Evolutionary conservation across 2,888 invertebrate species (phyloP), one percentile per base, ranked within the genome.

Genomic region (Pachycephus smyrnensis): DNA sequence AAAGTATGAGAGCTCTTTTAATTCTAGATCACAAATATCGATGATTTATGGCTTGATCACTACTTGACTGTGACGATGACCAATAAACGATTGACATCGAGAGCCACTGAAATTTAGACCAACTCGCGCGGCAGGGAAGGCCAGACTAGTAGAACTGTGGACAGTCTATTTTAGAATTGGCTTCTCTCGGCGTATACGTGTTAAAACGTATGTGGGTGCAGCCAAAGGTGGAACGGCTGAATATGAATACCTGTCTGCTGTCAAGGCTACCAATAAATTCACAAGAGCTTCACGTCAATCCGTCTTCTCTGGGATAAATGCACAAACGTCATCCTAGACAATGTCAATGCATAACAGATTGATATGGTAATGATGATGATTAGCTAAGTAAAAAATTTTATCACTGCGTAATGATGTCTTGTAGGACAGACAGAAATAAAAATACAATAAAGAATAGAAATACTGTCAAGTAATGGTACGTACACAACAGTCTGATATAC

Each of bases 131-230:
- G 80, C 83, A 80, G 84, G 83, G 84, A 87, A 85, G 85, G 87
- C 83, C 84, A 87, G 84, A 86, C 87, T 85, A 85, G 85, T 84
- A 55, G 23, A 55, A 86, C 83, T 85, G 84, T 83, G 84, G 84
- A 84, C 84, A 84, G 79, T 85, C 87, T 88, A 88, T 87, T 86
- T 87, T 86, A 80, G 86, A 84, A 80, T 82, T 82, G 81, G 82
- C 83, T 79, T 78, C 75, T 23, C 79, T 78, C 75, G 23, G 33
- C 77, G 80, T 77, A 69, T 81, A 76, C 73, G 76, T 81, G 69
- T 55, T 55, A 55, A 55, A 55, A 77, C 78, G 69, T 73, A 73
- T 78, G 83, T 84, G 80, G 79, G 77, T 82, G 80, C 81, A 83
- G 79, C 80, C 82, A 77, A 55, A 80, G 79, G 80, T 79, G 78